These are phyloP conservation scores for Cataglyphis altisquamis DNA, from an alignment of 2,888 invertebrate species.

Conservation along the genomic window DNA sequence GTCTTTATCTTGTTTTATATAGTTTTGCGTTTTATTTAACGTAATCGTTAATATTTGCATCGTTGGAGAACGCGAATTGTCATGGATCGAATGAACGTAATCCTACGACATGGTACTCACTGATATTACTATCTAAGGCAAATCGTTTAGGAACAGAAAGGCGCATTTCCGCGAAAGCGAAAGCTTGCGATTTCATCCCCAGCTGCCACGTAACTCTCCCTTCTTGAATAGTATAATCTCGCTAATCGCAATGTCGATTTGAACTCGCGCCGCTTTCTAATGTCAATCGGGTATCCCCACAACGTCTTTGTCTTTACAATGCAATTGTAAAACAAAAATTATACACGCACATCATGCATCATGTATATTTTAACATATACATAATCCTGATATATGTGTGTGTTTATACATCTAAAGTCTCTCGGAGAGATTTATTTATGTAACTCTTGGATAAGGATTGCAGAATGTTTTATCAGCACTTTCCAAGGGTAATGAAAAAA, in stretches of 20 bases:
- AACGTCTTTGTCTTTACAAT: neutral
- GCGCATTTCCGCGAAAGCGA: slow-evolving; percentile 40
- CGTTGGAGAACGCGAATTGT: slow-evolving; percentile 7
- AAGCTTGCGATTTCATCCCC: slow-evolving; percentile 40
- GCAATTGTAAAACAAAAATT: slow-evolving; percentile 3
- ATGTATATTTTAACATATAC: neutral
- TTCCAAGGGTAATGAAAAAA: neutral
- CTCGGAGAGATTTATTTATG: neutral
- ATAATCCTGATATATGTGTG: neutral
- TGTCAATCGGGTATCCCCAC: neutral
- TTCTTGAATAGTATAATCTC: slow-evolving; percentile 43
- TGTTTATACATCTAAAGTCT: neutral
- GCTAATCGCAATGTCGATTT: slow-evolving; percentile 32
- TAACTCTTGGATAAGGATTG: neutral
- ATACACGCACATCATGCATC: neutral
- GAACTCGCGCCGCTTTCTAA: slow-evolving; percentile 30
- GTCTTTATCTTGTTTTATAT: neutral
- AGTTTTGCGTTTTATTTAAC: neutral
- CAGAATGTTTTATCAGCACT: neutral
- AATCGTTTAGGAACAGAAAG: neutral
- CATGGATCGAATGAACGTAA: slow-evolving; percentile 9
- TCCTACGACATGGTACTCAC: neutral
- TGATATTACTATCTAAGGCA: neutral
- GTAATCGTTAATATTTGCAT: neutral
- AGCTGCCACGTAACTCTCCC: slow-evolving; percentile 20